Evolutionary conservation across 2,113 vertebrate species (phyloP), one percentile per base, ranked within the genome.

Genomic region (Procavia capensis): DNA sequence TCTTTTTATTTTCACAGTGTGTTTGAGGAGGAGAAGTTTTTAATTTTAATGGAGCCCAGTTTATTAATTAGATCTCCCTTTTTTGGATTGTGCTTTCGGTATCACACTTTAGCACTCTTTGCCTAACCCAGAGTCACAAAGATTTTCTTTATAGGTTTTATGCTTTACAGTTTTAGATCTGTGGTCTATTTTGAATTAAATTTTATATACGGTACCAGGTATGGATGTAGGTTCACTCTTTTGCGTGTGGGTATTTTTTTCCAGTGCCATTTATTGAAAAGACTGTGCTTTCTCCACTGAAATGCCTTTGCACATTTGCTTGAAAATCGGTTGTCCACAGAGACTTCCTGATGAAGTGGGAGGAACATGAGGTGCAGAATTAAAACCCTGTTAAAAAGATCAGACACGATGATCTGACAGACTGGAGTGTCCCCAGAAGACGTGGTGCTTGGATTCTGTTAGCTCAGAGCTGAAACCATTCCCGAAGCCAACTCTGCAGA

Each of bases 21-120:
- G 78, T 84, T 85, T 86, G 41, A 82, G 86, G 29, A 96, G 39
- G 59, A 88, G 25, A 93, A 72, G 20, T 81, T 97, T 72, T 95
- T 89, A 29, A 79, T 79, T 79, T 78, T 72, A 90, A 50, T 82
- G 25, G 94, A 92, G 20, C 88, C 14, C 64, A 80, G 1, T 82
- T 96, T 66, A 61, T 89, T 96, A 87, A 70, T 74, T 94, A 93
- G 74, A 82, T 78, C 17, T n/a, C n/a, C n/a, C n/a, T 93, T 91
- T 72, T 74, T 34, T 80, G 29, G 9, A 17, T 80, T 91, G 3
- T 85, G 63, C 43, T 95, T 91, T 95, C 72, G n/a, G 17, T 47
- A 41, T 94, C 78, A 31, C 29, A 79, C 29, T 57, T 91, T 85
- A 63, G 70, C 85, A 82, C 82, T 54, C 36, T 85, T 94, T 61